A percentile compares a stretch with the other conserved stretches of the same genome.
phyloP scores from a whole-genome alignment of 2,113 vertebrate species.

The Nestor notabilis region DNA sequence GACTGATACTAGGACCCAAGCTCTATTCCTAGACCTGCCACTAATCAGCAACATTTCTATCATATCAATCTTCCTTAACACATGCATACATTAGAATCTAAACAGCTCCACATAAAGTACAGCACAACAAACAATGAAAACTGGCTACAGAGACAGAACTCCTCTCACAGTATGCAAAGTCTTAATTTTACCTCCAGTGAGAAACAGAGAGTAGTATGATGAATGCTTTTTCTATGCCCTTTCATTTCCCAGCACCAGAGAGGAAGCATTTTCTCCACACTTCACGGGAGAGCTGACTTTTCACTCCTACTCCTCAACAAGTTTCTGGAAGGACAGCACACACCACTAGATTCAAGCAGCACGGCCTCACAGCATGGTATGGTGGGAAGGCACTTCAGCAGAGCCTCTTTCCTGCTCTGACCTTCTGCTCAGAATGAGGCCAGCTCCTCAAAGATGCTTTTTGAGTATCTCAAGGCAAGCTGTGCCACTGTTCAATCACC shows the following conservation, averaged over 20 bases:
- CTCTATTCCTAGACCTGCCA: neutral
- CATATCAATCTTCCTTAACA: neutral
- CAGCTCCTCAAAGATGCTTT: neutral
- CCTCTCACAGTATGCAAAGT: neutral
- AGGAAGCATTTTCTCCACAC: fast-evolving
- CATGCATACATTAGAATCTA: neutral
- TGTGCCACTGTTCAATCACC: neutral
- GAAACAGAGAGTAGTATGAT: neutral
- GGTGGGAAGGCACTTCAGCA: neutral
- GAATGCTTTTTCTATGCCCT: neutral
- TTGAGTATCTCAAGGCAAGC: neutral
- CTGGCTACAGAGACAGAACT: neutral
- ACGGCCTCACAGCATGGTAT: fast-evolving
- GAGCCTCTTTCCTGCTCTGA: fast-evolving
- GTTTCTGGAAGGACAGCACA: neutral
- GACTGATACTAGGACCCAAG: neutral
- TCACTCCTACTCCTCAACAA: neutral
- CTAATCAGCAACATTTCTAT: neutral
- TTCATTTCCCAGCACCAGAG: neutral
- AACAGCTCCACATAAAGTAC: neutral
- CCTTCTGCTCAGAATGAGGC: neutral
- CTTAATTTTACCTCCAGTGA: neutral
- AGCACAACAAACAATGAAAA: neutral
- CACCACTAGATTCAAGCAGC: neutral
- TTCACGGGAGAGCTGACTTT: neutral